Base-by-base conservation (phyloP, 1,140 invertebrate species). In the Pseudomyrmex flavicornis region DNA sequence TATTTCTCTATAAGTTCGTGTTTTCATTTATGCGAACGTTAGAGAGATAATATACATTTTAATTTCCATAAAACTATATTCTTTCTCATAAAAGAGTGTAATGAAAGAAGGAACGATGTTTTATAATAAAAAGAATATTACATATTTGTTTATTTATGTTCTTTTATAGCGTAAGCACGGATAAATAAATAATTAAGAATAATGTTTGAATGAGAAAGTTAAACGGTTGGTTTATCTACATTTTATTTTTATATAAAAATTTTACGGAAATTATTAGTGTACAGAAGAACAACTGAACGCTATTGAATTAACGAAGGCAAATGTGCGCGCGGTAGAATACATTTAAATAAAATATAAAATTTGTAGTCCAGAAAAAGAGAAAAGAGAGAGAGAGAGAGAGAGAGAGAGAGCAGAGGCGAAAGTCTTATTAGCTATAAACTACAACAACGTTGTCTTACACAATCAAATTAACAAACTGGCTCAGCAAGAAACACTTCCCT, bases 271-370 rank as follows among this genome's bases (percentile, higher is more conserved):
- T 70, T 65, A 69, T 69, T 70, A 72, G 35, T n/a, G 44, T 13
- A 13, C 44, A 44, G 35, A 26, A 17, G 5, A 5, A 58, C 54
- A 58, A 79, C 15, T 17, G 35, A 22, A 13, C 5, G 35, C 35
- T 46, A 76, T 54, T 65, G 26, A 77, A 61, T 79, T 72, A 72
- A 70, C 54, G 46, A 80, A 80, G 56, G 20, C 9, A 59, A 59
- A 59, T 44, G 66, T 20, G 17, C 10, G 20, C 26, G 7, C 44
- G n/a, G 65, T 22, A 46, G 76, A 72, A 80, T 72, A 80, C 8
- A 72, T 80, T 70, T 70, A 66, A 80, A 59, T 80, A 80, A 56
- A 61, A 80, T 80, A 59, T 59, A 80, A 72, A 80, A 80, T 72
- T 15, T 44, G 35, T 35, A 35, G 35, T 35, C 5, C 35, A 35